Percentiles rank a stretch among this genome's conserved stretches.
Conservation (phyloP, 2,888 invertebrate genomes). For the Agrochola macilenta region DNA sequence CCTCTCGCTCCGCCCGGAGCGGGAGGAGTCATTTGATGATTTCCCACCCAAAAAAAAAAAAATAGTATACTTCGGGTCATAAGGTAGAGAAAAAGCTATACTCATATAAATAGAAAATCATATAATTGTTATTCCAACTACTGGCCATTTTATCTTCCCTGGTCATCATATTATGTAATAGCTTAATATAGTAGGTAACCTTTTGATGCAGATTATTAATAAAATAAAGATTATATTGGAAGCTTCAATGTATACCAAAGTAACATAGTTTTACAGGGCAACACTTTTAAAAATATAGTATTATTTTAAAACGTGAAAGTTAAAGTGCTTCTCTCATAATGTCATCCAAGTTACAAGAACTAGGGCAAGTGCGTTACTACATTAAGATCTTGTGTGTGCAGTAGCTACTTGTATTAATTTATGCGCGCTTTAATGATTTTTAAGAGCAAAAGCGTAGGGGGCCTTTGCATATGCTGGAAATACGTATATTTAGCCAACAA, state of each 20-base stretch:
- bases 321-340: slow-evolving; percentile 41
- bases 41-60: no score
- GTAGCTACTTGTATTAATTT: slow-evolving; percentile 7
- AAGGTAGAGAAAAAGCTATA: background rate
- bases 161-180: background rate
- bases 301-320: slow-evolving; percentile 33
- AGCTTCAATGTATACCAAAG: background rate
- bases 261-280: background rate
- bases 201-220: background rate
- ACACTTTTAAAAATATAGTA: background rate
- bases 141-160: background rate
- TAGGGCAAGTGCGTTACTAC: slow-evolving; percentile 26
- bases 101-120: no score
- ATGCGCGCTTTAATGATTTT: slow-evolving; percentile 10
- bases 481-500: background rate
- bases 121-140: no score
- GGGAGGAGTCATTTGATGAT: no score
- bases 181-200: no score
- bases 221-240: background rate
- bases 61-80: no score
- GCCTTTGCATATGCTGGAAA: background rate
- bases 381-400: slow-evolving; percentile 12
- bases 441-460: background rate
- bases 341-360: slow-evolving; percentile 37
- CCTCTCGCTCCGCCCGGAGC: no score